A percentile compares a stretch with the other conserved stretches of the same genome.
Conservation (phyloP, 1,140 invertebrate species). For the Dinothrombium tinctorium region DNA sequence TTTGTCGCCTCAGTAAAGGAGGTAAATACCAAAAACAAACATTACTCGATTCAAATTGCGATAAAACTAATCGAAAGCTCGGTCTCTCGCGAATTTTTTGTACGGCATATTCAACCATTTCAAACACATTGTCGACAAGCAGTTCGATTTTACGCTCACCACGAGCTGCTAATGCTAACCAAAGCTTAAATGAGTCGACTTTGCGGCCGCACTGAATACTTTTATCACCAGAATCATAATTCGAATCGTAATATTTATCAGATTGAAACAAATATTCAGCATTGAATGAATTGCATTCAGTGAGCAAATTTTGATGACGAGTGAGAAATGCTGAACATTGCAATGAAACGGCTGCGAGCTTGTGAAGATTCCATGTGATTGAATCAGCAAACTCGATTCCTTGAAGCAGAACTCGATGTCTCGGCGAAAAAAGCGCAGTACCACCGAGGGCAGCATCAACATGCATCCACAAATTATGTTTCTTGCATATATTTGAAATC, state of each 20-base stretch:
- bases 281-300: slow-evolving; percentile 83
- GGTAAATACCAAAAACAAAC: slow-evolving; percentile 91
- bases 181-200: slow-evolving; percentile 96
- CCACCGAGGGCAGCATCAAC: slow-evolving; percentile 91
- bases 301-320: slow-evolving; percentile 75
- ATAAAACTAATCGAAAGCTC: slow-evolving; percentile 44
- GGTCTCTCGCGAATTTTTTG: slow-evolving; percentile 34
- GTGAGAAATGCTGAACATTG: slow-evolving; percentile 93
- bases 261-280: slow-evolving; percentile 96
- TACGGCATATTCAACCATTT: slow-evolving; percentile 39
- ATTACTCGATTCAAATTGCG: slow-evolving; percentile 66
- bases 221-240: slow-evolving; percentile 93
- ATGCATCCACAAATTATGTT: slow-evolving; percentile 4
- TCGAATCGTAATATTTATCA: slow-evolving; percentile 90
- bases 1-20: slow-evolving; percentile 28
- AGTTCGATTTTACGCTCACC: slow-evolving; percentile 69
- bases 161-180: slow-evolving; percentile 93
- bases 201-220: slow-evolving; percentile 95
- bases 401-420: slow-evolving; percentile 60
- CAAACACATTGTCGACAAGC: slow-evolving; percentile 72
- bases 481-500: slow-evolving; percentile 26
- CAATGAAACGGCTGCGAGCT: slow-evolving; percentile 79
- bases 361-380: slow-evolving; percentile 97
- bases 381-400: slow-evolving; percentile 86
- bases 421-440: slow-evolving; percentile 66